These are phyloP conservation scores for Apogon hyalosoma DNA, from an alignment of 2,797 vertebrate species.

Conservation along the genomic window DNA sequence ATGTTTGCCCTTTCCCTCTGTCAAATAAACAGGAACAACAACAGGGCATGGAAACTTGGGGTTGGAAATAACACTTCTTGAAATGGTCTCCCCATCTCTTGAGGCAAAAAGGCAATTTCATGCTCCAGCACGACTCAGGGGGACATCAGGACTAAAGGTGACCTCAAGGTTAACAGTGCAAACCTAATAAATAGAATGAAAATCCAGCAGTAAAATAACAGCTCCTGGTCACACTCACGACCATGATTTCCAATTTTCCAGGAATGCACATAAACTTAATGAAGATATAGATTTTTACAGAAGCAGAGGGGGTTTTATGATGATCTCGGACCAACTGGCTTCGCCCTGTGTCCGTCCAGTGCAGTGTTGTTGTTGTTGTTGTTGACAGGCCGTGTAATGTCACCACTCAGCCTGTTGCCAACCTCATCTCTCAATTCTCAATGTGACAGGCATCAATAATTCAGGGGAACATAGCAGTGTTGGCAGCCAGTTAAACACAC, in stretches of 20 bases:
- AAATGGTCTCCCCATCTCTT: conserved; percentile 62
- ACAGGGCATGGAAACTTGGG: conserved; percentile 34
- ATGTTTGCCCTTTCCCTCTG: conserved; percentile 18
- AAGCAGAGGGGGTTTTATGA: neutral
- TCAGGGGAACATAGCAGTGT: conserved; percentile 52
- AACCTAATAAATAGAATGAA: conserved; percentile 57
- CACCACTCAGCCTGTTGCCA: conserved; percentile 44
- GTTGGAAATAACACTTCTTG: conserved; percentile 36
- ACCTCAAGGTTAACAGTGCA: conserved; percentile 71
- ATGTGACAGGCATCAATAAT: conserved; percentile 73
- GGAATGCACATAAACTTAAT: conserved; percentile 5
- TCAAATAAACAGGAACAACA: conserved; percentile 52
- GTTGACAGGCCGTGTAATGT: conserved; percentile 26
- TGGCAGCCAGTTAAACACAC: conserved; percentile 54
- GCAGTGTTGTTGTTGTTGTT: conserved; percentile 33
- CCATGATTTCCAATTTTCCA: neutral
- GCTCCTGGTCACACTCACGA: conserved; percentile 29
- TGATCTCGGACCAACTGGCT: neutral
- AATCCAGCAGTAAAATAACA: conserved; percentile 40
- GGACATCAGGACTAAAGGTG: conserved; percentile 62
- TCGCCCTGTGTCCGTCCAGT: neutral
- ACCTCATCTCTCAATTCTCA: conserved; percentile 53
- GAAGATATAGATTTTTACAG: neutral
- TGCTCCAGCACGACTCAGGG: conserved; percentile 68
- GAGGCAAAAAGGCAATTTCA: conserved; percentile 79